phyloP scores from a whole-genome alignment of 2,888 invertebrate genomes.

The Altica lythri region DNA sequence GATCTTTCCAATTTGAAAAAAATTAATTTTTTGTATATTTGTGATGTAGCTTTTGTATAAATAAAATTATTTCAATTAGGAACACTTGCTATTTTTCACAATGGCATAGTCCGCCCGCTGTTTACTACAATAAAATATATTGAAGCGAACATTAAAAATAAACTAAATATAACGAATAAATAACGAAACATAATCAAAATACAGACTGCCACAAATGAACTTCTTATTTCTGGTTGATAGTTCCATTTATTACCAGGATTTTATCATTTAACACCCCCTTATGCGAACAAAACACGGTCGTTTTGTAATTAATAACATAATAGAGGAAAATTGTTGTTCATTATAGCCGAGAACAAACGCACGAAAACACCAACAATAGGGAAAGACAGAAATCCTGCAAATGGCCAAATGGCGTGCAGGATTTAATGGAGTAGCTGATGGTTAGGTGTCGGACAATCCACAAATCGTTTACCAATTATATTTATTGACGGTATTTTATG shows the following conservation, averaged over 20 bases:
- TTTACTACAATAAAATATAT: background rate
- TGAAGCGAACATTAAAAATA: background rate
- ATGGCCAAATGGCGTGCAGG: slow-evolving; percentile 43
- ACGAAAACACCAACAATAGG: slow-evolving; percentile 38
- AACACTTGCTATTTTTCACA: too few species aligned
- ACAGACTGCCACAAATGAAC: background rate
- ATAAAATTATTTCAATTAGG: background rate
- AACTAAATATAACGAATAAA: background rate
- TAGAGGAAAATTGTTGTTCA: slow-evolving; percentile 33
- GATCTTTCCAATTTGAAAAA: too few species aligned
- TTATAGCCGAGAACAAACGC: slow-evolving; percentile 33
- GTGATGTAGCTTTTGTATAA: too few species aligned
- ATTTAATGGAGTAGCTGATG: slow-evolving; percentile 36
- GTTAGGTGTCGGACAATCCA: slow-evolving; percentile 33
- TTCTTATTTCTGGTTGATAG: slow-evolving; percentile 15
- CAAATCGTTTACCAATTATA: slow-evolving; percentile 31
- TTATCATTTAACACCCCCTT: slow-evolving; percentile 26
- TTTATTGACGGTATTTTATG: slow-evolving; percentile 22
- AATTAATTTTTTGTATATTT: too few species aligned
- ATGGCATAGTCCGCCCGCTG: too few species aligned
- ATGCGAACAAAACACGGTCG: slow-evolving; percentile 22
- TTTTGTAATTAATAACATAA: slow-evolving; percentile 33
- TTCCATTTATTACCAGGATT: slow-evolving; percentile 26
- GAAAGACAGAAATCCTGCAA: slow-evolving; percentile 36
- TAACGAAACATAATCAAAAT: slow-evolving; percentile 1